These are phyloP conservation scores for Tineola bisselliella DNA, from an alignment of 2,888 invertebrate genomes.

Conservation along the genomic window DNA sequence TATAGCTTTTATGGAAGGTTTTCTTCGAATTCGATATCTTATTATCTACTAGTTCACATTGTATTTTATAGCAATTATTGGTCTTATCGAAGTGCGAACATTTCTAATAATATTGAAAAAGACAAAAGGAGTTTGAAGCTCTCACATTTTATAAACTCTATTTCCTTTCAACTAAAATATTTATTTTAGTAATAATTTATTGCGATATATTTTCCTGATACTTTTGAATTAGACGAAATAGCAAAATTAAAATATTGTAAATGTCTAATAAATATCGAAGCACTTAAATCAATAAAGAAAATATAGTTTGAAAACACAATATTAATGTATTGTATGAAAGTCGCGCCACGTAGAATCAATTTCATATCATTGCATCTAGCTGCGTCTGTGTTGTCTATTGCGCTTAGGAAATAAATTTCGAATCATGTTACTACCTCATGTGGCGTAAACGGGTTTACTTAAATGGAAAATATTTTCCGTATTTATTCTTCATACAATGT, in stretches of 20 bases:
- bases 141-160: too few species aligned
- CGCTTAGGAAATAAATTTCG: constrained; percentile 46
- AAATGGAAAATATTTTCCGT: constrained; percentile 13
- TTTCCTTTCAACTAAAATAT: too few species aligned
- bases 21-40: constrained; percentile 6
- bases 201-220: too few species aligned
- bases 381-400: not conserved
- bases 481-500: not conserved
- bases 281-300: not conserved
- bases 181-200: too few species aligned
- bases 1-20: constrained; percentile 27
- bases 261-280: too few species aligned
- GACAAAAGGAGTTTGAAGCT: too few species aligned
- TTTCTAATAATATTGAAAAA: not conserved
- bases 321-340: constrained; percentile 21
- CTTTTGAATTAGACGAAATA: too few species aligned
- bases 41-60: not conserved
- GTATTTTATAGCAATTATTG: constrained; percentile 1
- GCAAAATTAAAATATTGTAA: too few species aligned
- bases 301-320: not conserved
- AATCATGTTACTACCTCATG: constrained; percentile 46
- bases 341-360: constrained; percentile 61
- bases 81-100: not conserved
- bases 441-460: constrained; percentile 10
- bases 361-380: constrained; percentile 35